A percentile compares a stretch with the other conserved stretches of the same genome.
These are phyloP conservation scores for Ciconia nigra DNA, from an alignment of 2,797 vertebrate species.

Conservation along the genomic window DNA sequence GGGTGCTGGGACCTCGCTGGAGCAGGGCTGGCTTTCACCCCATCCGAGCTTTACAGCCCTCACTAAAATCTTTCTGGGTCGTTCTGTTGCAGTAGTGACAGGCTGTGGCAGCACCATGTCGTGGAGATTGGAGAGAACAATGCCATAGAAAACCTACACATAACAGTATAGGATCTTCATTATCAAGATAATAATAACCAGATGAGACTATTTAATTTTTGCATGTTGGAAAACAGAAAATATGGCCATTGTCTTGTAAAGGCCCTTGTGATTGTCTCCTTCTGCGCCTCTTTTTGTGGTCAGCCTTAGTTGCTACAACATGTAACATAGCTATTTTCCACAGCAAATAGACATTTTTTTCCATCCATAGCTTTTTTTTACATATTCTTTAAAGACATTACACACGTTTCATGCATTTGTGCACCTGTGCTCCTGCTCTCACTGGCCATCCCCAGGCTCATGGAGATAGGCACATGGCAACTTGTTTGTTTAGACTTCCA, in stretches of 20 bases:
- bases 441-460: not conserved
- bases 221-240: not conserved
- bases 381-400: not conserved
- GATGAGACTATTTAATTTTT: not conserved
- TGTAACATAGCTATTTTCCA: not conserved
- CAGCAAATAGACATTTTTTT: not conserved
- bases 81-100: not conserved
- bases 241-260: not conserved
- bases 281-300: not conserved
- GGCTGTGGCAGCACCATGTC: not conserved
- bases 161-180: not conserved
- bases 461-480: not conserved
- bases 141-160: not conserved
- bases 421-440: not conserved
- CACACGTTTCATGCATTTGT: not conserved
- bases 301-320: not conserved
- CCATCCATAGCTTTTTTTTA: not conserved
- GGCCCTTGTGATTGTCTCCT: not conserved
- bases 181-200: not conserved
- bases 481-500: not conserved
- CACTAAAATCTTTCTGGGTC: not conserved
- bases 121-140: not conserved
- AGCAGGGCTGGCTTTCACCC: not conserved
- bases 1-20: not conserved
- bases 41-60: not conserved